These are phyloP conservation scores for Cranoglanis bouderius DNA, from an alignment of 2,113 vertebrate species.

Conservation along the genomic window DNA sequence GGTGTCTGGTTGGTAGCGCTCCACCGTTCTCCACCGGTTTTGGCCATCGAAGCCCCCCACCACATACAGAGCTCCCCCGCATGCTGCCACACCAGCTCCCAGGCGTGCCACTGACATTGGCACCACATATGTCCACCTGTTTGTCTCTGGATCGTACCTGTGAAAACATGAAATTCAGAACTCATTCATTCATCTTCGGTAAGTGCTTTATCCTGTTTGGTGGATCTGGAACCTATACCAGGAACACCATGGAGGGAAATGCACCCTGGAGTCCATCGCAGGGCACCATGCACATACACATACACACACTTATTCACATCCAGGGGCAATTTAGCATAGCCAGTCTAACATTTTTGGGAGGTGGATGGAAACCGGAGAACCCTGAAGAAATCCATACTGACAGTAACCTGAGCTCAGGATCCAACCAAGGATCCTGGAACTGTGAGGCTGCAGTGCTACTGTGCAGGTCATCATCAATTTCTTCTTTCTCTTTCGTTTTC, in stretches of 20 bases:
- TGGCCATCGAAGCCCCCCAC: slow-evolving; percentile 78
- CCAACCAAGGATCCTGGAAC: not conserved
- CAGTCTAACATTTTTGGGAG: not conserved
- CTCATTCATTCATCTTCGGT: not conserved
- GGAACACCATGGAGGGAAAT: not conserved
- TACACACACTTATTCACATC: not conserved
- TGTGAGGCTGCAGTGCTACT: not conserved
- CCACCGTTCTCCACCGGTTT: slow-evolving; percentile 74
- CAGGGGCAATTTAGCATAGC: not conserved
- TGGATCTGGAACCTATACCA: not conserved
- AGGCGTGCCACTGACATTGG: slow-evolving; percentile 77
- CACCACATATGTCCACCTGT: slow-evolving; percentile 73
- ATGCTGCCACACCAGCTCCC: slow-evolving; percentile 73
- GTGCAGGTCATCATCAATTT: not conserved
- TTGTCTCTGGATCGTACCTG: slow-evolving; percentile 80
- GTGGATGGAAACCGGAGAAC: not conserved
- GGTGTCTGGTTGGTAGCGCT: slow-evolving; percentile 76
- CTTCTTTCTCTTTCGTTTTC: not conserved
- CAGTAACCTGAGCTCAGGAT: not conserved
- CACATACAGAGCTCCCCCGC: slow-evolving; percentile 75
- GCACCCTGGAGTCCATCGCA: not conserved
- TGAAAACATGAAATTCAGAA: not conserved
- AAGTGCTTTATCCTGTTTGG: not conserved
- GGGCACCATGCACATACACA: not conserved
- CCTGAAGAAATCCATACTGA: not conserved